Conservation (phyloP, 1,140 invertebrate species). For the Pararge aegeria region DNA sequence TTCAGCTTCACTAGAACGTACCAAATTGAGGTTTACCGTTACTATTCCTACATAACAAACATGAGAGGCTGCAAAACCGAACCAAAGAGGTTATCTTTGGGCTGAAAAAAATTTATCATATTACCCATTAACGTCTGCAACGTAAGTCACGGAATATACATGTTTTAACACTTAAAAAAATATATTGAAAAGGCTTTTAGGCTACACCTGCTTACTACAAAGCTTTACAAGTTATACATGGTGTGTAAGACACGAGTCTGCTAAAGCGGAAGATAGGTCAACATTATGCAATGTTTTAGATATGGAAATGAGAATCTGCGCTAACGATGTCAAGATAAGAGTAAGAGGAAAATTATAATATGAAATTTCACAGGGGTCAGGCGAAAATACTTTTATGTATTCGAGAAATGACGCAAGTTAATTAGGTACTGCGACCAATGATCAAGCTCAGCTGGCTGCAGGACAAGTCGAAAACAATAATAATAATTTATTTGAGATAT, state of each 20-base stretch:
- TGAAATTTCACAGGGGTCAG: constrained; percentile 16
- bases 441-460: constrained; percentile 17
- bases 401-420: constrained; percentile 21
- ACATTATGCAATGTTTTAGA: constrained; percentile 11
- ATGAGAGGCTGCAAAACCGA: too few relatives aligned
- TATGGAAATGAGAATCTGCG: constrained; percentile 14
- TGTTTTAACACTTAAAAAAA: too few relatives aligned
- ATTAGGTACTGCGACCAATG: constrained; percentile 3
- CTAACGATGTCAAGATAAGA: constrained; percentile 23
- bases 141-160: too few relatives aligned
- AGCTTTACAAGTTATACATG: too few relatives aligned
- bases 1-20: too few relatives aligned
- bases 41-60: too few relatives aligned
- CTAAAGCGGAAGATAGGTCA: neutral
- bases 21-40: too few relatives aligned
- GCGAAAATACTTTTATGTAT: constrained; percentile 4
- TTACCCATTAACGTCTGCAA: too few relatives aligned
- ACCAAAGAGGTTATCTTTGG: too few relatives aligned
- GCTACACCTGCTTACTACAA: too few relatives aligned
- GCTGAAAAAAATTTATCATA: too few relatives aligned
- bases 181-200: too few relatives aligned
- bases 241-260: neutral
- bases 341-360: constrained; percentile 26
- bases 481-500: constrained; percentile 22
- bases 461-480: constrained; percentile 22